Conservation (phyloP, 1,140 invertebrate genomes). For the Anastrepha obliqua region DNA sequence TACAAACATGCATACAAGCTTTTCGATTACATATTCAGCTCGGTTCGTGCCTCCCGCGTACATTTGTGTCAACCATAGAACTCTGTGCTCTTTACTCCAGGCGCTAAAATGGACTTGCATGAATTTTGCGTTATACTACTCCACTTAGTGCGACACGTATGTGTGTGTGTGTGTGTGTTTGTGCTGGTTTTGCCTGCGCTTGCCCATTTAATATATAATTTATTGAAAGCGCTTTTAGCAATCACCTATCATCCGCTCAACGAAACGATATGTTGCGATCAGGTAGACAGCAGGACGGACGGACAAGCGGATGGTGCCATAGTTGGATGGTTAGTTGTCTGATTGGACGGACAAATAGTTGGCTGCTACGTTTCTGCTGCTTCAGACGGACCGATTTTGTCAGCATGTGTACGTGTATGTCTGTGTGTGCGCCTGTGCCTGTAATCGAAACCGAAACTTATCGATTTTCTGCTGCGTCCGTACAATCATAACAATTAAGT, state of each 20-base stretch:
- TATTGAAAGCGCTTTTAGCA: conserved; percentile 44
- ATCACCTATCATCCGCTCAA: conserved; percentile 45
- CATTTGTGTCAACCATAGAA: conserved; percentile 7
- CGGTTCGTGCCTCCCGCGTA: neutral
- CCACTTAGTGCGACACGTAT: neutral
- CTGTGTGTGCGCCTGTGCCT: neutral
- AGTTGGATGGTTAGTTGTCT: neutral
- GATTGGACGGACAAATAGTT: neutral
- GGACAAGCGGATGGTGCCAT: neutral
- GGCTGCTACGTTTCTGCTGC: too few species aligned
- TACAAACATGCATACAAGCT: neutral
- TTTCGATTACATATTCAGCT: neutral
- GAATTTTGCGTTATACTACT: neutral
- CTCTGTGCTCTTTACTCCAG: neutral
- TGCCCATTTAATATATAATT: conserved; percentile 44
- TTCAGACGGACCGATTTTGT: neutral
- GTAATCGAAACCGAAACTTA: conserved; percentile 51
- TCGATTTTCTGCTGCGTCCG: conserved; percentile 38
- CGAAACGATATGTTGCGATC: conserved; percentile 1
- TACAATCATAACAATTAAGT: neutral
- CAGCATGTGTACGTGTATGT: neutral
- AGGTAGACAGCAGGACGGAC: neutral
- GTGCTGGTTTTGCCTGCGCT: neutral
- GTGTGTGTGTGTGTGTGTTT: neutral
- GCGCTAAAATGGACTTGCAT: neutral